Evolutionary conservation across 2,797 vertebrate species (phyloP), one percentile per base, ranked within the genome.

Genomic region (Chelon labrosus): DNA sequence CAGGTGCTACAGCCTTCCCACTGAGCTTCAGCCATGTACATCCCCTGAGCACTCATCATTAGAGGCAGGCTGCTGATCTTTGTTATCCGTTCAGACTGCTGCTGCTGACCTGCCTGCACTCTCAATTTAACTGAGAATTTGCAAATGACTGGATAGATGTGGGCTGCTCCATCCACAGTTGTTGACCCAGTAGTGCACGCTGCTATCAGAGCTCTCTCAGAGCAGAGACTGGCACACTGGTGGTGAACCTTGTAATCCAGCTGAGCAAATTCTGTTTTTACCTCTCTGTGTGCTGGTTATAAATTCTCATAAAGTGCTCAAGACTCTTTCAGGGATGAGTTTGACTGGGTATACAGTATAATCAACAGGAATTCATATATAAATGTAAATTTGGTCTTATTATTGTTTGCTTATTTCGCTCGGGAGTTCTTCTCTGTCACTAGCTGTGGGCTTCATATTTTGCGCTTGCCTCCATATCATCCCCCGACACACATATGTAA

Each of bases 61-160:
- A 92, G 70, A 72, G n/a, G 50, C 83, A 83, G 87, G 68, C 73
- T 72, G 88, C 86, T 90, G 88, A 90, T 92, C 85, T 88, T 89
- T 87, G 90, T 91, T 87, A 89, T 82, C 73, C 79, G 69, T 79
- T 89, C 79, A 80, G 70, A 47, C 82, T 83, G 57, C 77, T 44
- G 68, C 70, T 79, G 81, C 42, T 44, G 42, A 82, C 79, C 88
- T 38, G 67, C 72, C 84, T 74, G 79, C 84, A 52, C 80, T 77
- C 71, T 72, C 58, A 19, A 72, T 86, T 89, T 90, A 89, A 92
- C 91, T 90, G 89, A 87, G 83, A 89, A 88, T 88, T 88, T 92
- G 91, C 86, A 92, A 92, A 92, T 90, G 80, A 91, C 79, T 42
- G 62, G 79, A 67, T 66, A 59, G 75, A 83, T 80, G 70, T 59